phyloP scores from a whole-genome alignment of 2,888 invertebrate genomes.

The Lacanobia oleracea region DNA sequence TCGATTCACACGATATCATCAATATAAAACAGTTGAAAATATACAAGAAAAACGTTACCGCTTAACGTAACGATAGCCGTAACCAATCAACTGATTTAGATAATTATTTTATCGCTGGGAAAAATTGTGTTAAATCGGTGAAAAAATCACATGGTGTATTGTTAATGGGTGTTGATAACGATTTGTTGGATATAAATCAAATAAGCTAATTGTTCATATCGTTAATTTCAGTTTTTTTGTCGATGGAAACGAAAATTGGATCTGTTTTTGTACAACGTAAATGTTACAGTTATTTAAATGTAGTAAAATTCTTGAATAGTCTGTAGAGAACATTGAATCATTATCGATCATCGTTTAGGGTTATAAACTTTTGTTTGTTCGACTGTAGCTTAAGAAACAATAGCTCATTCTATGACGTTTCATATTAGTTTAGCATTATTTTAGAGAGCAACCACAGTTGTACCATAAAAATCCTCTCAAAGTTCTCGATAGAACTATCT shows the following conservation, averaged over 20 bases:
- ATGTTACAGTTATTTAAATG: slow-evolving; percentile 26
- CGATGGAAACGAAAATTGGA: slow-evolving; percentile 15
- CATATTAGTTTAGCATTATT: neutral
- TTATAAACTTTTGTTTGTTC: slow-evolving; percentile 2
- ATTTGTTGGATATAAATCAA: slow-evolving; percentile 54
- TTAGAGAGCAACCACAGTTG: neutral
- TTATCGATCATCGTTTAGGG: neutral
- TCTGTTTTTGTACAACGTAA: slow-evolving; percentile 22
- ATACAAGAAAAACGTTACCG: slow-evolving; percentile 55
- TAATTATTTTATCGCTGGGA: slow-evolving; percentile 66
- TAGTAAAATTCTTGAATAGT: slow-evolving; percentile 12
- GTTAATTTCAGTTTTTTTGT: slow-evolving; percentile 20
- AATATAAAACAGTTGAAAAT: slow-evolving; percentile 44
- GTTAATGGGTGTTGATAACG: slow-evolving; percentile 48
- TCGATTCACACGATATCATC: slow-evolving; percentile 63
- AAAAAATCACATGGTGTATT: slow-evolving; percentile 45
- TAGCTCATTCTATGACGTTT: neutral
- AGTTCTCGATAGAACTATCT: neutral
- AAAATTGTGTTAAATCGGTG: slow-evolving; percentile 49
- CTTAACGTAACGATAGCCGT: slow-evolving; percentile 52
- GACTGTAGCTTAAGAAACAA: neutral
- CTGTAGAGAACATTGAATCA: slow-evolving; percentile 19
- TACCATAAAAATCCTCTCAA: neutral
- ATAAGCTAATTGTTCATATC: slow-evolving; percentile 41
- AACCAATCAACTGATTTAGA: slow-evolving; percentile 63